A percentile compares a stretch with the other conserved stretches of the same genome.
phyloP scores from a whole-genome alignment of 2,888 invertebrate genomes.

The Aradus depressus region DNA sequence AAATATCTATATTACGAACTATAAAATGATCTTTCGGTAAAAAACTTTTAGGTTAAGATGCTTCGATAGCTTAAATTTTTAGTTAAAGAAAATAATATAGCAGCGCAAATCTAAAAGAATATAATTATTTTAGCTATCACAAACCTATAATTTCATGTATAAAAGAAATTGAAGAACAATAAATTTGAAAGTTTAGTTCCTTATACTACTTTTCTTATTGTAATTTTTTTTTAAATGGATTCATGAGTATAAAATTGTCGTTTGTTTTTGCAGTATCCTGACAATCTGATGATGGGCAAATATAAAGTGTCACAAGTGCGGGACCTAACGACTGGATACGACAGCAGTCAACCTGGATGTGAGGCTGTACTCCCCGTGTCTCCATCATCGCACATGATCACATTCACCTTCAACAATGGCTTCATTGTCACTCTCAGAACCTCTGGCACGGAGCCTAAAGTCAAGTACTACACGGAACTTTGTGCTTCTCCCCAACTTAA shows the following conservation, averaged over 20 bases:
- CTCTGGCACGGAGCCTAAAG: conserved; percentile 97
- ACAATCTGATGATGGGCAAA: conserved; percentile 48
- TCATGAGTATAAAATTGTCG: conserved; percentile 6
- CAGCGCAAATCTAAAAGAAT: too few relatives aligned
- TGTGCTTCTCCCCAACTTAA: conserved; percentile 54
- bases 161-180: too few relatives aligned
- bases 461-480: conserved; percentile 95
- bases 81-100: too few relatives aligned
- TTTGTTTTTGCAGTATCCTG: conserved; percentile 55
- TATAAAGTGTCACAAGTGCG: conserved; percentile 58
- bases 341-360: conserved; percentile 56
- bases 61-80: too few relatives aligned
- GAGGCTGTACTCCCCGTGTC: conserved; percentile 59
- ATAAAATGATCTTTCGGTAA: too few relatives aligned
- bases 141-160: too few relatives aligned
- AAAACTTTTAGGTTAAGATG: too few relatives aligned
- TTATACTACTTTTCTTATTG: too few relatives aligned
- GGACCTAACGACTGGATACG: conserved; percentile 82
- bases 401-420: conserved; percentile 80
- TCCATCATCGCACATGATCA: conserved; percentile 77
- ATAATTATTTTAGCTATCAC: too few relatives aligned
- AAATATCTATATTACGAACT: too few relatives aligned
- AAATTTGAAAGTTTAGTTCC: too few relatives aligned
- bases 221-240: conserved; percentile 14
- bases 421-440: conserved; percentile 80